Evolutionary conservation across 1,140 invertebrate genomes (phyloP).

Genomic region (Drosophila littoralis): DNA sequence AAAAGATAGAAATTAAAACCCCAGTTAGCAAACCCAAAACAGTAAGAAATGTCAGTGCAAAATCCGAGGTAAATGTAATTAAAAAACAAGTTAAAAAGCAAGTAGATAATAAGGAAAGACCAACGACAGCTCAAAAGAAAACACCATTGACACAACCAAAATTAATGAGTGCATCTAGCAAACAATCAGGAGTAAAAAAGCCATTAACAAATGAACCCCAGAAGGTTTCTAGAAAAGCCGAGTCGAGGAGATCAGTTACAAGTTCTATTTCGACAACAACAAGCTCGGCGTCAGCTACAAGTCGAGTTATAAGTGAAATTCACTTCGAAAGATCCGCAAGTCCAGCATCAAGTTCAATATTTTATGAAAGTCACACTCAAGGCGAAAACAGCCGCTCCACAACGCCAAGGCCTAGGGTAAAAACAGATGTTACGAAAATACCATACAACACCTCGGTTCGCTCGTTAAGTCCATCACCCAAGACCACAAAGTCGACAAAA

Average conservation of each 20-base stretch:
- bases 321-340: slow-evolving; percentile 71
- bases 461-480: slow-evolving; percentile 58
- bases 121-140: slow-evolving; percentile 32
- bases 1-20: slow-evolving; percentile 31
- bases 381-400: slow-evolving; percentile 70
- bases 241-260: slow-evolving; percentile 66
- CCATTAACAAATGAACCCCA: slow-evolving; percentile 14
- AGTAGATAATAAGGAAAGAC: slow-evolving; percentile 29
- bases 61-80: not conserved
- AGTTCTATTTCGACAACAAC: slow-evolving; percentile 66
- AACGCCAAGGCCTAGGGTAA: slow-evolving; percentile 71
- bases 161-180: slow-evolving; percentile 6
- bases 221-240: slow-evolving; percentile 44
- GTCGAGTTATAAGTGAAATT: slow-evolving; percentile 70
- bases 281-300: slow-evolving; percentile 63
- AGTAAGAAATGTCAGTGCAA: slow-evolving; percentile 1
- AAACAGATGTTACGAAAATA: slow-evolving; percentile 75
- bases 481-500: slow-evolving; percentile 39
- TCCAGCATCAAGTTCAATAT: slow-evolving; percentile 75
- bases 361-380: slow-evolving; percentile 73
- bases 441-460: slow-evolving; percentile 66
- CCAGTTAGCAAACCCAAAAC: slow-evolving; percentile 11
- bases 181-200: slow-evolving; percentile 23
- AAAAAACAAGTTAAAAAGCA: slow-evolving; percentile 21
- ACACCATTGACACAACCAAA: slow-evolving; percentile 26